Conservation (phyloP, 2,888 invertebrate species). For the Abrostola tripartita region DNA sequence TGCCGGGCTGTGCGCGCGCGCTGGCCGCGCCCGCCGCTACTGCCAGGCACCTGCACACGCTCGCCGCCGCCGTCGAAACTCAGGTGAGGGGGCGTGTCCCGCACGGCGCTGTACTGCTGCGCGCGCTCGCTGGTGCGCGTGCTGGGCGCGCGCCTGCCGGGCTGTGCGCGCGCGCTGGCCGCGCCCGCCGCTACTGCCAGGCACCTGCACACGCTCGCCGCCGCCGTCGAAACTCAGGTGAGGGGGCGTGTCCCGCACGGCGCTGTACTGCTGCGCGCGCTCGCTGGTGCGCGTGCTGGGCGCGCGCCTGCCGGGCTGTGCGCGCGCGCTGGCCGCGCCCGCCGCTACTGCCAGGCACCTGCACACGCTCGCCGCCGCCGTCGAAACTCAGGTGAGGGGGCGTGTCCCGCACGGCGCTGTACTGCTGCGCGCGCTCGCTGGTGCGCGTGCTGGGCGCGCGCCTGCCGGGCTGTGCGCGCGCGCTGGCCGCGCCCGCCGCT, state of each 20-base stretch:
- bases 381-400: constrained; percentile 71
- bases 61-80: constrained; percentile 84
- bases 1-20: constrained; percentile 67
- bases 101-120: constrained; percentile 67
- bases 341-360: constrained; percentile 90
- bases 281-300: constrained; percentile 37
- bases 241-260: constrained; percentile 59
- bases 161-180: constrained; percentile 70
- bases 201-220: constrained; percentile 91
- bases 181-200: constrained; percentile 89
- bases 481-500: constrained; percentile 86
- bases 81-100: constrained; percentile 66
- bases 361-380: constrained; percentile 89
- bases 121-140: constrained; percentile 54
- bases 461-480: constrained; percentile 66
- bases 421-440: constrained; percentile 66
- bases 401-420: constrained; percentile 60
- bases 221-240: constrained; percentile 74
- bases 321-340: constrained; percentile 75
- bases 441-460: constrained; percentile 16
- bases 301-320: constrained; percentile 60
- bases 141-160: constrained; percentile 54
- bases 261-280: constrained; percentile 69
- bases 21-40: constrained; percentile 88
- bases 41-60: constrained; percentile 90